A percentile compares a stretch with the other conserved stretches of the same genome.
These are phyloP conservation scores for Drosophila ananassae DNA, from an alignment of 1,140 invertebrate genomes.

Conservation along the genomic window DNA sequence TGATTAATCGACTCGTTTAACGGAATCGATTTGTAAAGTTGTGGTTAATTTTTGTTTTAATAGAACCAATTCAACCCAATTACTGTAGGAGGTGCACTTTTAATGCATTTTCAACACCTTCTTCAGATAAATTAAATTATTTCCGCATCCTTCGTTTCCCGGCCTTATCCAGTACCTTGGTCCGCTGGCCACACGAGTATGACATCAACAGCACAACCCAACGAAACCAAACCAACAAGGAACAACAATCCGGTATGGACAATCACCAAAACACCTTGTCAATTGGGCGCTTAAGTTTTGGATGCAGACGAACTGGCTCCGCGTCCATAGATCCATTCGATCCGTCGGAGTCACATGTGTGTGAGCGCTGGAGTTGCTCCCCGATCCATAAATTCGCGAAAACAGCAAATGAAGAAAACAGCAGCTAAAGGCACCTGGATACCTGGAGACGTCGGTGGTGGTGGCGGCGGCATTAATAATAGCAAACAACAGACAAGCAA, in stretches of 20 bases:
- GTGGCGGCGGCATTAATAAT: constrained; percentile 71
- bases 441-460: constrained; percentile 18
- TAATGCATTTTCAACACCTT: too few species aligned
- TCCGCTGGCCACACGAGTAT: constrained; percentile 25
- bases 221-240: constrained; percentile 29
- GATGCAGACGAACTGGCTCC: constrained; percentile 54
- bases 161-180: not conserved
- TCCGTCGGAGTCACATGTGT: constrained; percentile 21
- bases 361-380: constrained; percentile 43
- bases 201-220: constrained; percentile 18
- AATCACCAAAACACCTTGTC: constrained; percentile 60
- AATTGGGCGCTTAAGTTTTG: constrained; percentile 60
- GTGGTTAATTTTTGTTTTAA: not conserved
- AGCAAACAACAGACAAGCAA: constrained; percentile 72
- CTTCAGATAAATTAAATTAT: too few species aligned
- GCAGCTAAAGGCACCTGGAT: constrained; percentile 12
- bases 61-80: not conserved
- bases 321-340: not conserved
- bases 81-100: not conserved
- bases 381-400: constrained; percentile 77
- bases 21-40: not conserved
- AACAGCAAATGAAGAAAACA: constrained; percentile 52
- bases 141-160: too few species aligned
- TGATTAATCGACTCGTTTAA: not conserved
- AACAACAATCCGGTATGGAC: constrained; percentile 46